Percentiles rank a stretch among this genome's conserved stretches.
phyloP scores from a whole-genome alignment of 2,797 vertebrate species.

The Sebastes variabilis region DNA sequence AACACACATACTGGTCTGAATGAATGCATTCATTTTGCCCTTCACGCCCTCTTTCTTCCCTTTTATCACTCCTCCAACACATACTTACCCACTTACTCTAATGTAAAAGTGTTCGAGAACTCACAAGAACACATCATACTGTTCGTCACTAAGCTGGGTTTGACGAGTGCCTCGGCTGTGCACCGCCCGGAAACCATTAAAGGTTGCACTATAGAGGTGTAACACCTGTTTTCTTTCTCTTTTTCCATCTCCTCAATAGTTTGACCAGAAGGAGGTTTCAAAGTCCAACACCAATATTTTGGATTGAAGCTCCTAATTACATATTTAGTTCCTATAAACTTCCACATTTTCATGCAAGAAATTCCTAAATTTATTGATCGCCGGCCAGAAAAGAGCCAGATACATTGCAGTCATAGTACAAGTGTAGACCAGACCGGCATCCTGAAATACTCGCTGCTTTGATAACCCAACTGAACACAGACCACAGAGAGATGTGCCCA shows the following conservation, averaged over 20 bases:
- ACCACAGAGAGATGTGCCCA: too few relatives aligned
- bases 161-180: neutral
- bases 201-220: neutral
- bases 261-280: neutral
- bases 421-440: too few relatives aligned
- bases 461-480: too few relatives aligned
- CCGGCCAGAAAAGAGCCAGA: neutral
- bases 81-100: conserved; percentile 3
- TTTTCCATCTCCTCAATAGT: neutral
- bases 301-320: neutral
- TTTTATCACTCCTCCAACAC: conserved; percentile 37
- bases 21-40: conserved; percentile 43
- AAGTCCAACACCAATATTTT: neutral
- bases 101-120: conserved; percentile 16
- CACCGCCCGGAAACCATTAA: conserved; percentile 8
- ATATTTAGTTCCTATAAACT: neutral
- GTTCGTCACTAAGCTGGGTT: neutral
- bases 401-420: neutral
- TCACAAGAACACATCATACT: conserved; percentile 6
- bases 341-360: neutral
- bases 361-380: neutral
- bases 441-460: too few relatives aligned
- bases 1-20: conserved; percentile 37
- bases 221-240: conserved; percentile 29
- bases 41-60: neutral